Base-by-base conservation (phyloP, 92 coral and sea anemone species). In the Epizoanthus illoricatus region DNA sequence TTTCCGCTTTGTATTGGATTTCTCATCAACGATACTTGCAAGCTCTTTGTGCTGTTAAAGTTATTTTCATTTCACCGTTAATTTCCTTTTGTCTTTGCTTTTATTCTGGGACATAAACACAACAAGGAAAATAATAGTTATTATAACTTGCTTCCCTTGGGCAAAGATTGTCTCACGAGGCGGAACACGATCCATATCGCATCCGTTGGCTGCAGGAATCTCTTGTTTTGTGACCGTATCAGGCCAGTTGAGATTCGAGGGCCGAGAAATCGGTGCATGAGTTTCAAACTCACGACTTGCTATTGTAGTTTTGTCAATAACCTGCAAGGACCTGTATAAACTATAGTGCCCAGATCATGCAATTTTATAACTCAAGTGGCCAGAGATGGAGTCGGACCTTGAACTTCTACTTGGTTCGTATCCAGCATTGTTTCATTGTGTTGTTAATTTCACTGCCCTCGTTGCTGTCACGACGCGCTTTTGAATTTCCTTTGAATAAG, bases 11-110 rank as follows among this genome's bases (percentile, higher is more conserved):
- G 40, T 18, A 18, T 63, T 59, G 42, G 21, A 78, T 40, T 76
- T 64, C 41, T 24, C 60, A 21, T 63, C 71, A 86, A 87, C 75
- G 62, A 79, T 80, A 85, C 62, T 67, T 71, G 84, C 72, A 84
- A 80, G 85, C 45, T 86, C 76, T 84, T 89, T 91, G 90, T 91
- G 75, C 84, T 63, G 76, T 63, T 56, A 86, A 78, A 89, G 79
- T 86, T 69, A 85, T 69, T 84, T 68, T 81, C 70, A 69, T 87
- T 86, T 85, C 80, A 71, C 79, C 66, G 40, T 81, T 84, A 76
- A 89, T 84, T 86, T 74, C 71, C 81, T 75, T 92, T 89, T 90
- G 90, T 80, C 74, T 36, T 13, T 24, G 23, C 85, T 64, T 85
- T 84, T 89, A 73, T 82, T 80, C 65, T 67, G 68, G 68, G 69